Evolutionary conservation across 2,888 invertebrate species (phyloP).

Genomic region (Lepidochitona cinerea): DNA sequence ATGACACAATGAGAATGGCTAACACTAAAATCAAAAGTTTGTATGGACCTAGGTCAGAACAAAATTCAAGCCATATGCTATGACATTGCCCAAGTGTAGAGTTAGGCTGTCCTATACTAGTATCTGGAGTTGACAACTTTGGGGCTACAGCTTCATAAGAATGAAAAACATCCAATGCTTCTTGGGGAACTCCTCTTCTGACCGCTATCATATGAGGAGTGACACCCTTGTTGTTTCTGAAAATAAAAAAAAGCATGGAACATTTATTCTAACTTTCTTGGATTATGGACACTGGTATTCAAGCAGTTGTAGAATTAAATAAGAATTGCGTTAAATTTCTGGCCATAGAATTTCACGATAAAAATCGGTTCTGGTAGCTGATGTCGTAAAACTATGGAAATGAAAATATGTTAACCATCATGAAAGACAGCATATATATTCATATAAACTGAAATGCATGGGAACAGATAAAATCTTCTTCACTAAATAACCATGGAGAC

Average conservation of each 20-base stretch:
- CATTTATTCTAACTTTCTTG: too few species aligned
- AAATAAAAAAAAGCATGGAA: neutral
- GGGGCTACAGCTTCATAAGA: slow-evolving; percentile 20
- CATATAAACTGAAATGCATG: too few species aligned
- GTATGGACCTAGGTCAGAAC: slow-evolving; percentile 35
- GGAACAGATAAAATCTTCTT: too few species aligned
- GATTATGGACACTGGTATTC: too few species aligned
- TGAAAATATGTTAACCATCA: too few species aligned
- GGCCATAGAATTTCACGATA: too few species aligned
- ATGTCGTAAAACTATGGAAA: too few species aligned
- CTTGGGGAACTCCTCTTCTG: slow-evolving; percentile 39
- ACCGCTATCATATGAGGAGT: slow-evolving; percentile 41
- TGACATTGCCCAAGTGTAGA: slow-evolving; percentile 1
- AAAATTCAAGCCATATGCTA: slow-evolving; percentile 41
- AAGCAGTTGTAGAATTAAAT: too few species aligned
- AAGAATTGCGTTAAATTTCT: too few species aligned
- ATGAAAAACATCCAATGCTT: slow-evolving; percentile 28
- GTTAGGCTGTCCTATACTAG: neutral
- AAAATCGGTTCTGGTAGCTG: too few species aligned
- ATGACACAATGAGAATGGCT: slow-evolving; percentile 34
- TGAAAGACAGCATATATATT: too few species aligned
- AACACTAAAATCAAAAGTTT: slow-evolving; percentile 33
- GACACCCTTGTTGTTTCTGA: slow-evolving; percentile 42
- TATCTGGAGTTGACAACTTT: neutral
- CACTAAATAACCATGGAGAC: too few species aligned